phyloP scores from a whole-genome alignment of 2,888 invertebrate genomes.

The Nemoura dubitans region DNA sequence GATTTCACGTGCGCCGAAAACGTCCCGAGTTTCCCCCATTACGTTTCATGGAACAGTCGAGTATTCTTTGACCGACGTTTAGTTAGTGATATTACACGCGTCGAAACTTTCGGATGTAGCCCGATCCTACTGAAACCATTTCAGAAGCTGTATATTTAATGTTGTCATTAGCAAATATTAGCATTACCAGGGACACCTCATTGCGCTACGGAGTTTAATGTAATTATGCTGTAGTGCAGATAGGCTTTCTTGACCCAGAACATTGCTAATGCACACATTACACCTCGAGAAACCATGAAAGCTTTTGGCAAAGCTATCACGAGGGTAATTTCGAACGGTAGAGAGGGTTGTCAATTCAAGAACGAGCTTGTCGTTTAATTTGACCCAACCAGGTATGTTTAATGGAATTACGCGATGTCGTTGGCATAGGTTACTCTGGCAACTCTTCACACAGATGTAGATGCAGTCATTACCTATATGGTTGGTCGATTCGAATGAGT shows the following conservation, averaged over 20 bases:
- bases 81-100: background rate
- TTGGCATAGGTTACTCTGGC: background rate
- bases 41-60: background rate
- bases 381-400: background rate
- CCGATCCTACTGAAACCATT: background rate
- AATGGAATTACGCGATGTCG: background rate
- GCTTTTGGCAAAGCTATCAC: slow-evolving; percentile 12
- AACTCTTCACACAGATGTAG: background rate
- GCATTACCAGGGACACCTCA: slow-evolving; percentile 25
- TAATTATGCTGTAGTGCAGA: slow-evolving; percentile 3
- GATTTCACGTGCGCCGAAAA: background rate
- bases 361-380: background rate
- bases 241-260: slow-evolving; percentile 31
- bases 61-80: background rate
- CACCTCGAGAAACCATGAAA: slow-evolving; percentile 26
- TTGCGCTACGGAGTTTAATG: background rate
- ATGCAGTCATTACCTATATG: background rate
- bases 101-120: background rate
- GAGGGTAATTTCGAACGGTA: background rate
- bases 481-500: background rate
- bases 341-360: slow-evolving; percentile 7
- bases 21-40: background rate
- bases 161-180: slow-evolving; percentile 31
- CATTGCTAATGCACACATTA: background rate
- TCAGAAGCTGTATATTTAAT: slow-evolving; percentile 25